These are phyloP conservation scores for Maniola jurtina DNA, from an alignment of 1,140 invertebrate species.

Conservation along the genomic window DNA sequence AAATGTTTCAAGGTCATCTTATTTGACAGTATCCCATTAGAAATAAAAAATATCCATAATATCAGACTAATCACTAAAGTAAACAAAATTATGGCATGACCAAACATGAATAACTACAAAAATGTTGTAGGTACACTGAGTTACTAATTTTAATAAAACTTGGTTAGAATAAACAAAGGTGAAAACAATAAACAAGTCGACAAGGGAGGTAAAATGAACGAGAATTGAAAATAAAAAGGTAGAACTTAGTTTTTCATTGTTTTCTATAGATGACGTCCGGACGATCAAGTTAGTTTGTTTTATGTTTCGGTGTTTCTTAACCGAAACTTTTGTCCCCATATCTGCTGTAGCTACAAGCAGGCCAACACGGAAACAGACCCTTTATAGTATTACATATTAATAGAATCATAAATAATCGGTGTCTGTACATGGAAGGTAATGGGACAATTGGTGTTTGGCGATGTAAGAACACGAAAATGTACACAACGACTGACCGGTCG, in stretches of 20 bases:
- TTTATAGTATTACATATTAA: conserved; percentile 47
- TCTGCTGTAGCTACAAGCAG: conserved; percentile 63
- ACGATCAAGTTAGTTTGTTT: conserved; percentile 23
- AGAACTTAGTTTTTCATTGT: background rate
- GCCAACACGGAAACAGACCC: conserved; percentile 61
- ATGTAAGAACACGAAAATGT: conserved; percentile 27
- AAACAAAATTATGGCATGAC: background rate
- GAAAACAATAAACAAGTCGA: background rate
- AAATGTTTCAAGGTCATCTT: background rate
- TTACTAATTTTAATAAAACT: background rate
- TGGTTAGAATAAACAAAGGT: background rate
- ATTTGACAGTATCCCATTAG: background rate
- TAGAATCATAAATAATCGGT: conserved; percentile 46
- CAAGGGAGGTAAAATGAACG: background rate
- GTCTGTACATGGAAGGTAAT: conserved; percentile 39
- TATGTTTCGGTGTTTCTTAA: conserved; percentile 14
- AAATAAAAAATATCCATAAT: background rate
- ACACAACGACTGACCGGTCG: background rate
- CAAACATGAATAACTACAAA: conserved; percentile 1
- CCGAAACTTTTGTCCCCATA: conserved; percentile 46
- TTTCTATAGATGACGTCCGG: conserved; percentile 44
- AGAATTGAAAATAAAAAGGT: conserved; percentile 11
- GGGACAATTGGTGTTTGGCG: conserved; percentile 37
- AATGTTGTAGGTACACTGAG: background rate
- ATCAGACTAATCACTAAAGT: background rate